Percentiles rank a stretch among this genome's conserved stretches.
Conservation (phyloP, 2,888 invertebrate species). For the Anodontia alba region DNA sequence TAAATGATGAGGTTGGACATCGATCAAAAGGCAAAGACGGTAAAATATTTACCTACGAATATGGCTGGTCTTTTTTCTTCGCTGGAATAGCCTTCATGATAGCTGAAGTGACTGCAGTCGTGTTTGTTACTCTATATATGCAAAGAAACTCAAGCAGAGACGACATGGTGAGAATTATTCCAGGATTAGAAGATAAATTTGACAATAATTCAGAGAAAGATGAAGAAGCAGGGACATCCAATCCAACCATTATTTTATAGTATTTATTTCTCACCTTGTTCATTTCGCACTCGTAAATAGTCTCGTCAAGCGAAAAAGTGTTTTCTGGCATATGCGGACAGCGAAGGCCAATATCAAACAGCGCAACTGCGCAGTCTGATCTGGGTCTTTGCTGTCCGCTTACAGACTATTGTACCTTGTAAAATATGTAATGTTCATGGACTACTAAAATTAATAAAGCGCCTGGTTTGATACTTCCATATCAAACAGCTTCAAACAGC, state of each 20-base stretch:
- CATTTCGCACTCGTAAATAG: too few relatives aligned
- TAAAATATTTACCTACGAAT: slow-evolving; percentile 76
- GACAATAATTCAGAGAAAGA: slow-evolving; percentile 33
- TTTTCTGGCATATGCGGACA: too few relatives aligned
- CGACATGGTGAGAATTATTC: slow-evolving; percentile 77
- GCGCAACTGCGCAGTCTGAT: too few relatives aligned
- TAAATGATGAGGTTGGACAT: slow-evolving; percentile 83
- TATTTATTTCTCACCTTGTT: background rate
- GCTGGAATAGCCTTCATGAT: slow-evolving; percentile 82
- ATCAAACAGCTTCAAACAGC: too few relatives aligned
- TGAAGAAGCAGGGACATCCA: slow-evolving; percentile 48
- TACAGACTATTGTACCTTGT: too few relatives aligned
- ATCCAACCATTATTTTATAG: slow-evolving; percentile 65
- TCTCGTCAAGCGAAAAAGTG: too few relatives aligned
- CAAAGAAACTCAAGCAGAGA: slow-evolving; percentile 74
- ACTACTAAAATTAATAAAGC: too few relatives aligned
- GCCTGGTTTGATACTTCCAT: too few relatives aligned
- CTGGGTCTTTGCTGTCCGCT: too few relatives aligned
- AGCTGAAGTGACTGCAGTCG: slow-evolving; percentile 80
- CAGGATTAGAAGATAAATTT: slow-evolving; percentile 76
- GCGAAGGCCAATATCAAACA: too few relatives aligned
- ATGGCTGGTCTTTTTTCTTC: slow-evolving; percentile 84
- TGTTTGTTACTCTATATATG: slow-evolving; percentile 81
- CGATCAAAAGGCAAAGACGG: slow-evolving; percentile 71
- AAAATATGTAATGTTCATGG: too few relatives aligned